Percentiles rank a stretch among this genome's conserved stretches.
These are phyloP conservation scores for Eriocheir sinensis DNA, from an alignment of 1,140 invertebrate genomes.

Conservation along the genomic window DNA sequence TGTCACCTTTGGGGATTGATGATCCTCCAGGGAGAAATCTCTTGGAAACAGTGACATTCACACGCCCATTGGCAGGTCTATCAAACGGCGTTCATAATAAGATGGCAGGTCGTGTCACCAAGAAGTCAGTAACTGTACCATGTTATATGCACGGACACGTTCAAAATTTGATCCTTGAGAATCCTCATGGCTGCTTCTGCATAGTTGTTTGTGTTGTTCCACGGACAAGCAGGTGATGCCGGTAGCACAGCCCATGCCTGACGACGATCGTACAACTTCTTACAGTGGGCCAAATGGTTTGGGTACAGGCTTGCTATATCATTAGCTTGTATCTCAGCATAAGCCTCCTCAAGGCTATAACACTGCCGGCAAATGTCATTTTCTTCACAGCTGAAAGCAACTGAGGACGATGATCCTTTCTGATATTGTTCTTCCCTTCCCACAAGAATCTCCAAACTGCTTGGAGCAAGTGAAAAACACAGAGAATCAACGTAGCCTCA, in stretches of 20 bases:
- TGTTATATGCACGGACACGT: constrained; percentile 42
- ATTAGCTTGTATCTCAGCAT: constrained; percentile 56
- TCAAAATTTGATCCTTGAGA: too few relatives aligned
- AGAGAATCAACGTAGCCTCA: too few relatives aligned
- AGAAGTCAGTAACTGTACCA: constrained; percentile 56
- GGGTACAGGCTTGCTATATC: constrained; percentile 51
- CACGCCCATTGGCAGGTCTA: constrained; percentile 37
- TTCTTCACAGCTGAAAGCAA: too few relatives aligned
- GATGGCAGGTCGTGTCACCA: constrained; percentile 53
- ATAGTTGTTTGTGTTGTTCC: constrained; percentile 59
- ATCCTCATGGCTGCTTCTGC: constrained; percentile 56
- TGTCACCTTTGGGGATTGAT: constrained; percentile 42
- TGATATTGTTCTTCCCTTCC: too few relatives aligned
- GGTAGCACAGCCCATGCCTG: constrained; percentile 51
- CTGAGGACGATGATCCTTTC: constrained; percentile 44
- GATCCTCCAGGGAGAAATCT: constrained; percentile 44
- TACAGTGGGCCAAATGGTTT: constrained; percentile 58
- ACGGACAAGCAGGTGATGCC: constrained; percentile 36
- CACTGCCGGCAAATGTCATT: constrained; percentile 56
- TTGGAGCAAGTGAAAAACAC: constrained; percentile 6
- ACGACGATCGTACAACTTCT: constrained; percentile 45
- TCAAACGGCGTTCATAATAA: constrained; percentile 53
- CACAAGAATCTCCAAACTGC: constrained; percentile 40
- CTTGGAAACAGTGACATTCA: constrained; percentile 34
- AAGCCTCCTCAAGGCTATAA: constrained; percentile 49